Conservation (phyloP, 92 coral and sea anemone genomes). For the Epizoanthus illoricatus region DNA sequence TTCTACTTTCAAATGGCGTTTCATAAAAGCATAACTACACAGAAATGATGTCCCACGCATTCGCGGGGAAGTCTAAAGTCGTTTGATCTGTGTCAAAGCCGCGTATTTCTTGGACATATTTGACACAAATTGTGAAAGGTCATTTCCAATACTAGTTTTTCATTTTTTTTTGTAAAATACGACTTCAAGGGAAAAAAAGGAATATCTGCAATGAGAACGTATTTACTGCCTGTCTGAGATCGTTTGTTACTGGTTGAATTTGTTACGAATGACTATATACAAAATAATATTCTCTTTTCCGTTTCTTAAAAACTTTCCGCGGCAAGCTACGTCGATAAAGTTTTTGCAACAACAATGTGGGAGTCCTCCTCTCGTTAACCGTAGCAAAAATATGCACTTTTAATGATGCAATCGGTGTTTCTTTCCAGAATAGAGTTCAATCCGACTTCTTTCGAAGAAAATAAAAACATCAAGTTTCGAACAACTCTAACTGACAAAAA, state of each 20-base stretch:
- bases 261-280: conserved; percentile 32
- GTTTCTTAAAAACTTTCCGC: conserved; percentile 3
- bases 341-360: conserved; percentile 5
- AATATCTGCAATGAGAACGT: too few species aligned
- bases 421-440: neutral
- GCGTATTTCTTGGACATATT: too few species aligned
- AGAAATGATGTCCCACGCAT: too few species aligned
- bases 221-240: neutral
- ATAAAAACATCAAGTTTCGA: too few species aligned
- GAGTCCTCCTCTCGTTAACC: neutral
- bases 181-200: too few species aligned
- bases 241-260: neutral
- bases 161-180: too few species aligned
- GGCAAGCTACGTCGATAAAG: conserved; percentile 14
- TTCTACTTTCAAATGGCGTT: neutral
- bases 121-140: too few species aligned
- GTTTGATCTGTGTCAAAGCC: too few species aligned
- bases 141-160: too few species aligned
- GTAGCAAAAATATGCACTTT: conserved; percentile 5
- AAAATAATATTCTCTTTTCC: conserved; percentile 6
- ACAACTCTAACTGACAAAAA: too few species aligned
- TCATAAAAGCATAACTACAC: conserved; percentile 2
- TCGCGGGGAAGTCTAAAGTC: too few species aligned
- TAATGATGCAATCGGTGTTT: neutral
- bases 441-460: neutral